A percentile compares a stretch with the other conserved stretches of the same genome.
These are phyloP conservation scores for Toxotes jaculatrix DNA, from an alignment of 2,113 vertebrate genomes.

Conservation along the genomic window DNA sequence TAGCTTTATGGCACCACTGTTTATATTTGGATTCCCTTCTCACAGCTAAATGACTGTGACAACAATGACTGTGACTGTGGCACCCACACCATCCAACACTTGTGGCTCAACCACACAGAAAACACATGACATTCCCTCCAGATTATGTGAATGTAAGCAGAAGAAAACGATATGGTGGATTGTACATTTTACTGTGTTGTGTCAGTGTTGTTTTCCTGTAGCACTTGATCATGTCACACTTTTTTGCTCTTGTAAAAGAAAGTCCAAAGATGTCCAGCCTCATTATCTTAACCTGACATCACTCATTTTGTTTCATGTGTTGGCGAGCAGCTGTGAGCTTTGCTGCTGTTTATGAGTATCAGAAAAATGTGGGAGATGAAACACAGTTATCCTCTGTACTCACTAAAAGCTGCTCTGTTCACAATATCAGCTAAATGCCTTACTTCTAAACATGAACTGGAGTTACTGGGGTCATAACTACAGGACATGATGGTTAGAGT, in stretches of 20 bases:
- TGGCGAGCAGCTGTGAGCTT: neutral
- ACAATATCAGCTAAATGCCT: neutral
- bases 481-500: neutral
- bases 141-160: neutral
- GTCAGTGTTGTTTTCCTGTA: neutral
- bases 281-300: neutral
- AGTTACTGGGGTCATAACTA: neutral
- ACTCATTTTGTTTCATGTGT: no score
- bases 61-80: constrained; percentile 56
- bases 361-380: neutral
- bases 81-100: constrained; percentile 32
- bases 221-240: neutral
- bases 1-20: constrained; percentile 72
- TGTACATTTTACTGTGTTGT: neutral
- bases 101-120: constrained; percentile 18
- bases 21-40: constrained; percentile 76
- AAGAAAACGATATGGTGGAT: neutral
- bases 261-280: neutral
- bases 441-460: neutral
- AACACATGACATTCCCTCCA: neutral
- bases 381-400: neutral
- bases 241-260: neutral
- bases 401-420: neutral
- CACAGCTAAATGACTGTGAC: constrained; percentile 67
- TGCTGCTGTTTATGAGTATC: neutral